phyloP scores from a whole-genome alignment of 2,797 vertebrate genomes.

The Ctenosaura bakeri region DNA sequence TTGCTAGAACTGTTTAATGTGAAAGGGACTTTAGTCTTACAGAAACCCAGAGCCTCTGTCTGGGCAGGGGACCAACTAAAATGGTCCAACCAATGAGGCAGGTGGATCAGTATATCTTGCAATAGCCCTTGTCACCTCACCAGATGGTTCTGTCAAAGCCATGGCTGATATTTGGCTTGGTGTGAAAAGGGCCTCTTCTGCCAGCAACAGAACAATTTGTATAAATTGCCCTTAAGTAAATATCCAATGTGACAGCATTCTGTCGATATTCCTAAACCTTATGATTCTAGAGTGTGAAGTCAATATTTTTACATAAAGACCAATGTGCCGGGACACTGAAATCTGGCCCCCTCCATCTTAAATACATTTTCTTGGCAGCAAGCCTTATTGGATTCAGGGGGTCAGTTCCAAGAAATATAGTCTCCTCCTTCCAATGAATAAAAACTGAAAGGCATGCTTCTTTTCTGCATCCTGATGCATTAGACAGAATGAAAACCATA shows the following conservation, averaged over 20 bases:
- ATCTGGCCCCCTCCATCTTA: conserved; percentile 15
- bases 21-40: too few species aligned
- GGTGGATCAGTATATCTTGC: too few species aligned
- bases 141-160: too few species aligned
- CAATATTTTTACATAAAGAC: conserved; percentile 7
- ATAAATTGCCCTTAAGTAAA: not conserved
- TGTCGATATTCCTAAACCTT: not conserved
- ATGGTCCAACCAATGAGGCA: too few species aligned
- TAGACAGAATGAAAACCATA: conserved; percentile 26
- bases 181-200: not conserved
- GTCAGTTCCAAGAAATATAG: conserved; percentile 22
- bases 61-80: too few species aligned
- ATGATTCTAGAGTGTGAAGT: conserved; percentile 28
- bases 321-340: not conserved
- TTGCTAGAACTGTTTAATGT: too few species aligned
- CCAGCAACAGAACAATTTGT: not conserved
- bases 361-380: conserved; percentile 24
- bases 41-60: too few species aligned
- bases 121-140: too few species aligned
- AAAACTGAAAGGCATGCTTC: conserved; percentile 31
- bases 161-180: too few species aligned
- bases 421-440: conserved; percentile 6
- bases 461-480: conserved; percentile 21
- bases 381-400: not conserved
- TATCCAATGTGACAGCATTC: not conserved